Conservation (phyloP, 1,140 invertebrate species). For the Drosophila equinoxialis region DNA sequence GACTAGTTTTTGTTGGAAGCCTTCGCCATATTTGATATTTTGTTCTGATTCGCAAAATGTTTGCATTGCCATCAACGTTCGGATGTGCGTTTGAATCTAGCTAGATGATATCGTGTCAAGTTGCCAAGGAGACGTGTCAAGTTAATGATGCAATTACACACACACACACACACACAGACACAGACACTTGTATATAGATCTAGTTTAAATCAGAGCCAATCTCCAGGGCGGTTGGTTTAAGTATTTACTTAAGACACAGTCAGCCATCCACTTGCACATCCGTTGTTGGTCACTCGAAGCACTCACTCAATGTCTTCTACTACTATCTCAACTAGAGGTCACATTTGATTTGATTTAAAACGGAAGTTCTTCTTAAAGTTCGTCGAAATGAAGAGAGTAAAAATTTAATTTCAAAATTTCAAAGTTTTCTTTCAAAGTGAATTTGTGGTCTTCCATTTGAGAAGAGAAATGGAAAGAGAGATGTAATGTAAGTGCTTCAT, state of each 20-base stretch:
- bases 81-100: conserved; percentile 6
- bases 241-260: conserved; percentile 3
- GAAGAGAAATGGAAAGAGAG: neutral
- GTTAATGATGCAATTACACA: conserved; percentile 67
- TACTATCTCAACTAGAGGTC: conserved; percentile 22
- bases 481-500: neutral
- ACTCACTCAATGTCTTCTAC: conserved; percentile 3
- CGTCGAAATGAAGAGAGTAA: neutral
- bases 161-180: conserved; percentile 15
- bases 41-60: conserved; percentile 25
- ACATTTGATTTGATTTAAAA: conserved; percentile 36
- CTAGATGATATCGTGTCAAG: conserved; percentile 54
- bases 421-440: neutral
- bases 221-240: conserved; percentile 1
- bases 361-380: conserved; percentile 18
- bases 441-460: neutral
- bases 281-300: conserved; percentile 9
- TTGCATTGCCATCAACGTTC: conserved; percentile 24
- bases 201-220: neutral
- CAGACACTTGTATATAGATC: neutral
- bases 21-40: conserved; percentile 19
- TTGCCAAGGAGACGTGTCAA: conserved; percentile 46
- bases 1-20: conserved; percentile 20
- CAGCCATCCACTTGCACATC: conserved; percentile 15
- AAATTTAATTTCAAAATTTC: neutral